Conservation (phyloP, 2,888 invertebrate genomes). For the Trichopria drosophilae region DNA sequence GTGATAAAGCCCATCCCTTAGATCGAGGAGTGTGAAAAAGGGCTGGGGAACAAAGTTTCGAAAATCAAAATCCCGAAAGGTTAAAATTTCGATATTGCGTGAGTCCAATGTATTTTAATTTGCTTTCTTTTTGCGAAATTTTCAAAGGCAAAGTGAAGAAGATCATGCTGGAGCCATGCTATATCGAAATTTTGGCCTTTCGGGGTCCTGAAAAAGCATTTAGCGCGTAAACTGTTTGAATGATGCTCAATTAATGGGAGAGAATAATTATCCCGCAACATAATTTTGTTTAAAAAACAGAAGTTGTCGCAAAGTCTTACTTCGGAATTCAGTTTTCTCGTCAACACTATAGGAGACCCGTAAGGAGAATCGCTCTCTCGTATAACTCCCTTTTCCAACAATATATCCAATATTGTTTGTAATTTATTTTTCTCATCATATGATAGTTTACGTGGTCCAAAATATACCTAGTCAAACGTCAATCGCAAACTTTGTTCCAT, state of each 20-base stretch:
- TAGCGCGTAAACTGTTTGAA: constrained; percentile 16
- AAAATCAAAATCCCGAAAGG: too few relatives aligned
- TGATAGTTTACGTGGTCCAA: constrained; percentile 26
- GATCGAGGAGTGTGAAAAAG: too few relatives aligned
- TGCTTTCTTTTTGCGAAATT: too few relatives aligned
- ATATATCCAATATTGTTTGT: constrained; percentile 18
- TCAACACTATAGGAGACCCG: constrained; percentile 23
- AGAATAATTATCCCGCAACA: too few relatives aligned
- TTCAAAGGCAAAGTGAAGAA: too few relatives aligned
- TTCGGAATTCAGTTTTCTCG: constrained; percentile 21
- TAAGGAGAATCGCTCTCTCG: constrained; percentile 26
- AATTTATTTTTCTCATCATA: constrained; percentile 21
- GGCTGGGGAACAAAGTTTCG: too few relatives aligned
- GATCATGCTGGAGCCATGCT: too few relatives aligned
- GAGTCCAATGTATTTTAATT: too few relatives aligned
- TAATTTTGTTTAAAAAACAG: constrained; percentile 18
- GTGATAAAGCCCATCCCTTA: neutral
- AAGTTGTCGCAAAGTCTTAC: constrained; percentile 21
- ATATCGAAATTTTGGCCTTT: too few relatives aligned
- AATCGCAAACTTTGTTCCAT: constrained; percentile 23
- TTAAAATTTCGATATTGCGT: too few relatives aligned
- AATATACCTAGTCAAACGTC: constrained; percentile 12
- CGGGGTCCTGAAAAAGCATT: constrained; percentile 2
- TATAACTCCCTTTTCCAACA: constrained; percentile 24
- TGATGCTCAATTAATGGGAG: constrained; percentile 23